Evolutionary conservation across 2,888 invertebrate species (phyloP).

Genomic region (Mechanitis messenoides): DNA sequence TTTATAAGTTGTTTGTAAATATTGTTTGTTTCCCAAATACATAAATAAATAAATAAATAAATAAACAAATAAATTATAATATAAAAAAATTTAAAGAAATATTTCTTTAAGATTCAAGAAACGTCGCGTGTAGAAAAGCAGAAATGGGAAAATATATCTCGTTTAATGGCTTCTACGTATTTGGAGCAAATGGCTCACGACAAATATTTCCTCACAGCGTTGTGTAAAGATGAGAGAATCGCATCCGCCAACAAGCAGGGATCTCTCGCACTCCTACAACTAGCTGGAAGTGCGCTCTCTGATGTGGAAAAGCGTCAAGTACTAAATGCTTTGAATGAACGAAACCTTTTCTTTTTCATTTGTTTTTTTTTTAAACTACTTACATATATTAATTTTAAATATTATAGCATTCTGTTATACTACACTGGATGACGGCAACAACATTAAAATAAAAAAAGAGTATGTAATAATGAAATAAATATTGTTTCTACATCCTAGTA

Average conservation of each 20-base stretch:
- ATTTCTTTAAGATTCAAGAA: slow-evolving; percentile 53
- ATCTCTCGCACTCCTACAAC: slow-evolving; percentile 51
- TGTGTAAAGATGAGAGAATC: slow-evolving; percentile 64
- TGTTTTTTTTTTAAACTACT: no score
- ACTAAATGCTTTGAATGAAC: slow-evolving; percentile 10
- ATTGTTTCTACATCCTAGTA: no score
- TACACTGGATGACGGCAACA: no score
- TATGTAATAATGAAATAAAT: no score
- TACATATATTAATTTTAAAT: no score
- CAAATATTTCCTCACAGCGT: slow-evolving; percentile 62
- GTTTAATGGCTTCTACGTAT: slow-evolving; percentile 69
- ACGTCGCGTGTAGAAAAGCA: slow-evolving; percentile 62
- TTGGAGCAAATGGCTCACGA: slow-evolving; percentile 71
- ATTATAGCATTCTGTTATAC: no score
- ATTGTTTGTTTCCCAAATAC: no score
- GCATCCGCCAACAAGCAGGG: slow-evolving; percentile 62
- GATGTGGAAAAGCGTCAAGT: slow-evolving; percentile 66
- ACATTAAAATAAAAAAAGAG: no score
- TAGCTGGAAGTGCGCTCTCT: slow-evolving; percentile 56
- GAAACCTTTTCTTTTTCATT: no score
- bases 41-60: no score
- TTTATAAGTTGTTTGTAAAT: no score
- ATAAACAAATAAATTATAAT: no score
- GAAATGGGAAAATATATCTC: slow-evolving; percentile 54
- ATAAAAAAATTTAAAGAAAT: neutral